These are phyloP conservation scores for Sebastes taczanowskii DNA, from an alignment of 2,797 vertebrate genomes.

Conservation along the genomic window DNA sequence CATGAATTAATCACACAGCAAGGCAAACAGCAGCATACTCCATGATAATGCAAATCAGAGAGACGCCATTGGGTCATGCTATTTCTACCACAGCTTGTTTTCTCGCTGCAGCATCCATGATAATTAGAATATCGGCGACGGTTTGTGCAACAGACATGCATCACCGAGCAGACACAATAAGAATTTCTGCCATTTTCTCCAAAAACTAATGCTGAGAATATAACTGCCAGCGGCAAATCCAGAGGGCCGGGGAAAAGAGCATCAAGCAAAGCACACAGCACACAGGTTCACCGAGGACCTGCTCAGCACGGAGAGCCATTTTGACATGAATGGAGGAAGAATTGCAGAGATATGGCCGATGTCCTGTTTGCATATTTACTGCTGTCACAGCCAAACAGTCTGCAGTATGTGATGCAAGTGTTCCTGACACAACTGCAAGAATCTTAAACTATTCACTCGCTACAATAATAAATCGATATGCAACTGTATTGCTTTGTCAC, in stretches of 20 bases:
- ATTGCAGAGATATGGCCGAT: constrained; percentile 16
- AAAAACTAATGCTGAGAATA: constrained; percentile 51
- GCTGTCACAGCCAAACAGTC: constrained; percentile 22
- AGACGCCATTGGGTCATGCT: constrained; percentile 65
- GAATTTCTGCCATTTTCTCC: constrained; percentile 44
- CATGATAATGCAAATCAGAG: constrained; percentile 73
- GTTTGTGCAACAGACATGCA: constrained; percentile 59
- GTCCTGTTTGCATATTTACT: constrained; percentile 48
- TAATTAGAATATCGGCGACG: constrained; percentile 65
- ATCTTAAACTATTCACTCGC: constrained; percentile 9
- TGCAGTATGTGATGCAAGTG: constrained; percentile 10
- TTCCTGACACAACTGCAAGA: constrained; percentile 38
- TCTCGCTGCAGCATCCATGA: constrained; percentile 56
- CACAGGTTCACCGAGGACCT: constrained; percentile 35
- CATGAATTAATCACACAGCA: constrained; percentile 82
- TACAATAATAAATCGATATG: not conserved
- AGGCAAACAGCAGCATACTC: constrained; percentile 73
- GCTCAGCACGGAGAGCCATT: constrained; percentile 39
- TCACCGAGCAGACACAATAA: constrained; percentile 55
- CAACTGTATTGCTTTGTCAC: constrained; percentile 9
- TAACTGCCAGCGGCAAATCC: constrained; percentile 48
- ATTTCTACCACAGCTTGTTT: constrained; percentile 63
- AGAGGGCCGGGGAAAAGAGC: constrained; percentile 25
- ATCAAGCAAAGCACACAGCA: constrained; percentile 19
- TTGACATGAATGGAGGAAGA: constrained; percentile 35